Conservation (phyloP, 1,140 invertebrate species). For the Teleogryllus occipitalis region DNA sequence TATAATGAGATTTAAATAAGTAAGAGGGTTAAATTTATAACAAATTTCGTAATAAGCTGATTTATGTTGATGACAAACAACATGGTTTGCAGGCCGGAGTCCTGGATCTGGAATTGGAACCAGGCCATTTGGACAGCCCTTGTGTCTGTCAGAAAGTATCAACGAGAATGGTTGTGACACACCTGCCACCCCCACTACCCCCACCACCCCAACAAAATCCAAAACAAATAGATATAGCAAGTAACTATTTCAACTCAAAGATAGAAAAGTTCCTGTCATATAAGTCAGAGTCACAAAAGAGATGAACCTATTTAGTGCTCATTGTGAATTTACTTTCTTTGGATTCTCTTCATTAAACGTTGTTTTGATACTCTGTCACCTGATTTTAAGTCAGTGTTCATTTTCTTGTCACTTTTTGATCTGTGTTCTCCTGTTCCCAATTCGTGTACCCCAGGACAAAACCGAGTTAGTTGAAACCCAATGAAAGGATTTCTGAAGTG, state of each 20-base stretch:
- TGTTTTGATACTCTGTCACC: background rate
- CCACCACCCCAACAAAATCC: background rate
- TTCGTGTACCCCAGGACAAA: background rate
- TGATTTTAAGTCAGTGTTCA: background rate
- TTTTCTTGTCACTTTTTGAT: background rate
- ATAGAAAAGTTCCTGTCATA: background rate
- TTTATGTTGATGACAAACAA: no score
- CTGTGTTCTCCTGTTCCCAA: background rate
- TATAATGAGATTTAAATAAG: no score
- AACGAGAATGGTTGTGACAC: constrained; percentile 40
- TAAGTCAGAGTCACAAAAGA: background rate
- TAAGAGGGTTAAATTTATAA: no score
- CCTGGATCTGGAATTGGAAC: constrained; percentile 38
- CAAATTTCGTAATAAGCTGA: no score
- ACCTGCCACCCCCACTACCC: background rate
- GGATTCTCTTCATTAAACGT: background rate
- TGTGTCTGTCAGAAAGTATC: constrained; percentile 45
- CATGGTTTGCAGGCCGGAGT: constrained; percentile 13
- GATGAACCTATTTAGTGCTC: background rate
- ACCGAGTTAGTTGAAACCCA: background rate
- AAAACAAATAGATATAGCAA: constrained; percentile 19
- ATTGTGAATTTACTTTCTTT: background rate
- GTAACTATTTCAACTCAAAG: background rate
- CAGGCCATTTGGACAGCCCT: constrained; percentile 64
- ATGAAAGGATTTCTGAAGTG: background rate